Percentiles rank a stretch among this genome's conserved stretches.
phyloP scores from a whole-genome alignment of 2,888 invertebrate genomes.

The Onchidella celtica region DNA sequence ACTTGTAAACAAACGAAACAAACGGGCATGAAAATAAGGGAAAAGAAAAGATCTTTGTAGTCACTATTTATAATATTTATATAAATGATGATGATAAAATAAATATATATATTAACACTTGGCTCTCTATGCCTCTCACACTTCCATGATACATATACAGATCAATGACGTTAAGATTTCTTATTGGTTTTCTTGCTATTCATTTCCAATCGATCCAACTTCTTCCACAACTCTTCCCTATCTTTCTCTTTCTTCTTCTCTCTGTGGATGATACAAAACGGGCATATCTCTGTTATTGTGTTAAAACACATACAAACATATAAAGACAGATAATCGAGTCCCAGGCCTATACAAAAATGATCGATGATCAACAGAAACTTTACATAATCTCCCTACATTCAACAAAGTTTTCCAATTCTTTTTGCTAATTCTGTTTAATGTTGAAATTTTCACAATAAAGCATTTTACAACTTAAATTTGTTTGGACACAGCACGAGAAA shows the following conservation, averaged over 20 bases:
- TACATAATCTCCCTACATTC: too few species aligned
- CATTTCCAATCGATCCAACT: conserved; percentile 79
- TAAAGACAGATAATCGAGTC: too few species aligned
- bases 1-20: conserved; percentile 4
- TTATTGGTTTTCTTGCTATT: conserved; percentile 68
- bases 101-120: conserved; percentile 49
- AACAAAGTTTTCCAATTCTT: too few species aligned
- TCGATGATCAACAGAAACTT: too few species aligned
- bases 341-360: too few species aligned
- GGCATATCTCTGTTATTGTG: too few species aligned
- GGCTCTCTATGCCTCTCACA: conserved; percentile 45
- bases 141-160: conserved; percentile 38
- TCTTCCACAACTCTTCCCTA: conserved; percentile 95
- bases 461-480: too few species aligned
- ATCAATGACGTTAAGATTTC: conserved; percentile 52
- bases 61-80: conserved; percentile 47
- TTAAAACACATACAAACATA: too few species aligned
- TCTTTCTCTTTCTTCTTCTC: conserved; percentile 98
- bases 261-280: conserved; percentile 82
- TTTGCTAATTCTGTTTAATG: too few species aligned
- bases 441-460: too few species aligned
- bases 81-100: conserved; percentile 46
- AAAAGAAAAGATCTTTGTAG: conserved; percentile 12
- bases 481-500: too few species aligned
- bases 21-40: background rate